Conservation (phyloP, 2,113 vertebrate species). For the Antechinus flavipes region DNA sequence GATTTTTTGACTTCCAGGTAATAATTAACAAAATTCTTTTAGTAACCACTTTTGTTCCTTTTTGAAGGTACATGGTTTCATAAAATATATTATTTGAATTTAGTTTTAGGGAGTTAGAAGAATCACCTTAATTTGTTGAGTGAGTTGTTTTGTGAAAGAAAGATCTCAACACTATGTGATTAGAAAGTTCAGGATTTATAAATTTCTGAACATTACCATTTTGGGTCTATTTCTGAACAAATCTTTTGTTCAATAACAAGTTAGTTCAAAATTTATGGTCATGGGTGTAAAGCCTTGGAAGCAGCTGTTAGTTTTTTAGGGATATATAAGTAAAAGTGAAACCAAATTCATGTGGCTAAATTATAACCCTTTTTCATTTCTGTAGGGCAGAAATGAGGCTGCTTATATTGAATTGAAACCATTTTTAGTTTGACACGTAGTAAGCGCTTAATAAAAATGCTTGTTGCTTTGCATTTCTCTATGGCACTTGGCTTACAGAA, state of each 20-base stretch:
- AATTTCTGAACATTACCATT: slow-evolving; percentile 22
- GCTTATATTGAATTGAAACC: neutral
- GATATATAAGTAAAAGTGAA: neutral
- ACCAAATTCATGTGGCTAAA: neutral
- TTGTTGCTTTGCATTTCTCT: neutral
- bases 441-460: neutral
- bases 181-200: neutral
- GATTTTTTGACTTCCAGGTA: neutral
- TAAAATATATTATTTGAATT: neutral
- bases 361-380: neutral
- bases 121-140: neutral
- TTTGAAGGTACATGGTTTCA: neutral
- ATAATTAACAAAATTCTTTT: neutral
- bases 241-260: neutral
- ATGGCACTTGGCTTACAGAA: neutral
- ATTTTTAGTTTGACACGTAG: neutral
- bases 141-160: neutral
- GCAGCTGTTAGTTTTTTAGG: neutral
- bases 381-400: slow-evolving; percentile 24
- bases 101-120: neutral
- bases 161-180: neutral
- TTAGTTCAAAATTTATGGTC: neutral
- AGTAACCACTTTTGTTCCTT: neutral
- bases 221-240: neutral
- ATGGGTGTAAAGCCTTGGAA: neutral